Percentiles rank a stretch among this genome's conserved stretches.
phyloP scores from a whole-genome alignment of 64 coral and sea anemone species.

The Porites australiensis region DNA sequence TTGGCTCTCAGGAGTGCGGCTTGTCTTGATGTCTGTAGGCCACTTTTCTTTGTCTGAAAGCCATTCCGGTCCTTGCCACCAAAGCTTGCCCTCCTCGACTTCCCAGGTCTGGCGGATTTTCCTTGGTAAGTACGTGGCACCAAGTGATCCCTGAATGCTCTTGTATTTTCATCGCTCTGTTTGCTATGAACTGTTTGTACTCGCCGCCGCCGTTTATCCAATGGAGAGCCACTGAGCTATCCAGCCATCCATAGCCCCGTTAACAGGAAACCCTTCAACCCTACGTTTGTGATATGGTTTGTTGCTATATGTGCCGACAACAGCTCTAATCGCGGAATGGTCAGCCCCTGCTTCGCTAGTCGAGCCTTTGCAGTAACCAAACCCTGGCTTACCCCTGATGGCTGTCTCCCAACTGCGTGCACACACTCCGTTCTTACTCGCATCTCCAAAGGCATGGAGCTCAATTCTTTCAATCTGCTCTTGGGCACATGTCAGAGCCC shows the following conservation, averaged over 20 bases:
- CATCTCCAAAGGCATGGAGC: conserved; percentile 37
- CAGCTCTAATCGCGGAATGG: no score
- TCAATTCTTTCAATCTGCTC: background rate
- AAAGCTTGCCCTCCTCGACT: background rate
- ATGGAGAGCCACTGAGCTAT: background rate
- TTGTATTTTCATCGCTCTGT: background rate
- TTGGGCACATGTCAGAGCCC: background rate
- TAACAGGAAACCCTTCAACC: background rate
- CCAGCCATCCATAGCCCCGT: background rate
- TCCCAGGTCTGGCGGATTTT: no score
- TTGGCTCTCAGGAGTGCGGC: background rate
- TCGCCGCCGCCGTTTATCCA: no score
- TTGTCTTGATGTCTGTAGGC: background rate
- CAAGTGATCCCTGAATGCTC: background rate
- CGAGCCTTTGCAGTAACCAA: background rate
- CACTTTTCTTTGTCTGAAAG: conserved; percentile 3
- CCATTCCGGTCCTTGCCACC: conserved; percentile 6
- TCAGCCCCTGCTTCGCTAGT: background rate
- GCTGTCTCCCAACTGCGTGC: background rate
- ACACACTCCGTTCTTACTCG: conserved; percentile 4
- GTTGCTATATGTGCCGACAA: no score
- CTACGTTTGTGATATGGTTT: background rate
- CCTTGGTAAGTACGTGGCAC: background rate
- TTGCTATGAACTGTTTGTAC: background rate
- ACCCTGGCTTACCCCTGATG: background rate